Evolutionary conservation across 2,888 invertebrate genomes (phyloP).

Genomic region (Sericinus montela): DNA sequence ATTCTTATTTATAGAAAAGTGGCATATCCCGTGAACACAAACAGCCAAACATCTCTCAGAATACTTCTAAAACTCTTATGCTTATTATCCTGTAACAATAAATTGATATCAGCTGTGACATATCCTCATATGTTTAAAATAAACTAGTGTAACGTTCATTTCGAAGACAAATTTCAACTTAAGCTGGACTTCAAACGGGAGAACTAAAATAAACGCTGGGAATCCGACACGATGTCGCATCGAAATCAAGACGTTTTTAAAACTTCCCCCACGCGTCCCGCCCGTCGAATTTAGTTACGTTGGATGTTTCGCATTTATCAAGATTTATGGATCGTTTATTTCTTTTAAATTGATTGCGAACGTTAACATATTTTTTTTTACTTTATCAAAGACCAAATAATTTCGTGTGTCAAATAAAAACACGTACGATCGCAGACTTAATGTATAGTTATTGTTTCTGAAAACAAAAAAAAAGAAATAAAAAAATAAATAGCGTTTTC

Average conservation of each 20-base stretch:
- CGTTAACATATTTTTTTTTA: constrained; percentile 14
- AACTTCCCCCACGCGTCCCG: constrained; percentile 39
- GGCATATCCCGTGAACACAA: no score
- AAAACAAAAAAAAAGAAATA: no score
- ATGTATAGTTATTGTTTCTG: no score
- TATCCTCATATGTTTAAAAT: constrained; percentile 14
- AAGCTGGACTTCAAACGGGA: constrained; percentile 20
- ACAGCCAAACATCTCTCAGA: no score
- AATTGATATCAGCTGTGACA: not conserved
- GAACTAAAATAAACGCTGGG: constrained; percentile 46
- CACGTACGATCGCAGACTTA: no score
- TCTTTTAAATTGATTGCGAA: constrained; percentile 35
- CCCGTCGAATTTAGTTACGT: constrained; percentile 36
- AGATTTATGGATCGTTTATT: constrained; percentile 47
- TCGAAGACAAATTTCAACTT: constrained; percentile 34
- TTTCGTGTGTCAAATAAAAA: constrained; percentile 8
- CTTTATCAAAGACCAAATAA: constrained; percentile 11
- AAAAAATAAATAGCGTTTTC: no score
- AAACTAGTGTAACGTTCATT: constrained; percentile 7
- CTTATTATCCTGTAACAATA: not conserved
- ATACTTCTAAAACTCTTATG: no score
- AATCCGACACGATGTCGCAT: constrained; percentile 43
- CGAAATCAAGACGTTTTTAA: constrained; percentile 62
- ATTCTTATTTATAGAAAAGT: no score
- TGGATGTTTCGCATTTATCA: constrained; percentile 61